Percentiles rank a stretch among this genome's conserved stretches.
Evolutionary conservation across 2,797 vertebrate genomes (phyloP).

Genomic region (Sebastes taczanowskii): DNA sequence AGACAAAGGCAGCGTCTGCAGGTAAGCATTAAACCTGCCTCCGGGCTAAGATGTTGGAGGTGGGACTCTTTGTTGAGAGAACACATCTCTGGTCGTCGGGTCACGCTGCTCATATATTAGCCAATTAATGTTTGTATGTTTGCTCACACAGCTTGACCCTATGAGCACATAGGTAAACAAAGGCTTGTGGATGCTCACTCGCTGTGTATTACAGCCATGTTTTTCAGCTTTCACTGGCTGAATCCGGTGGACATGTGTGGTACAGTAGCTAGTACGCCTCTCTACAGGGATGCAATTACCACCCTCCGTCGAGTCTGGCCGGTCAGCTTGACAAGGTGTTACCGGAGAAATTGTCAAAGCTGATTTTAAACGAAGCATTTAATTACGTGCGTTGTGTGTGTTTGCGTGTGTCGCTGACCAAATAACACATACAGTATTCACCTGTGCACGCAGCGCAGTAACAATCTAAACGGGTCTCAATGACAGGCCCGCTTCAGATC

Average conservation of each 20-base stretch:
- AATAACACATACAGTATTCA: constrained; percentile 35
- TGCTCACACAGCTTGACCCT: constrained; percentile 41
- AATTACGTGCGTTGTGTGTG: constrained; percentile 61
- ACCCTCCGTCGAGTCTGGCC: constrained; percentile 66
- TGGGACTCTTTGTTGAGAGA: constrained; percentile 61
- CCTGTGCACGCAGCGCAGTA: constrained; percentile 8
- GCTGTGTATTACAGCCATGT: constrained; percentile 18
- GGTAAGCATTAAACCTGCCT: constrained; percentile 71
- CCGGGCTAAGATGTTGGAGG: constrained; percentile 67
- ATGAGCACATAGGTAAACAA: constrained; percentile 26
- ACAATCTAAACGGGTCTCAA: constrained; percentile 56
- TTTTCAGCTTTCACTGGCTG: constrained; percentile 36
- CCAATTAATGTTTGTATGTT: constrained; percentile 57
- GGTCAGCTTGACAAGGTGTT: constrained; percentile 76
- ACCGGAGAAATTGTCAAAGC: constrained; percentile 78
- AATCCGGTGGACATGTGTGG: constrained; percentile 48
- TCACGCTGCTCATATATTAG: constrained; percentile 51
- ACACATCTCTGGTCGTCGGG: constrained; percentile 57
- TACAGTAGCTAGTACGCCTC: constrained; percentile 53
- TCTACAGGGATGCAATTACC: constrained; percentile 82
- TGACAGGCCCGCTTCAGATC: constrained; percentile 62
- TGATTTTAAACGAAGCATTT: constrained; percentile 81
- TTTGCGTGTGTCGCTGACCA: constrained; percentile 11
- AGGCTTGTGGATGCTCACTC: neutral
- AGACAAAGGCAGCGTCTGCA: constrained; percentile 77